Evolutionary conservation across 2,888 invertebrate genomes (phyloP).

Genomic region (Phragmatobia fuliginosa): DNA sequence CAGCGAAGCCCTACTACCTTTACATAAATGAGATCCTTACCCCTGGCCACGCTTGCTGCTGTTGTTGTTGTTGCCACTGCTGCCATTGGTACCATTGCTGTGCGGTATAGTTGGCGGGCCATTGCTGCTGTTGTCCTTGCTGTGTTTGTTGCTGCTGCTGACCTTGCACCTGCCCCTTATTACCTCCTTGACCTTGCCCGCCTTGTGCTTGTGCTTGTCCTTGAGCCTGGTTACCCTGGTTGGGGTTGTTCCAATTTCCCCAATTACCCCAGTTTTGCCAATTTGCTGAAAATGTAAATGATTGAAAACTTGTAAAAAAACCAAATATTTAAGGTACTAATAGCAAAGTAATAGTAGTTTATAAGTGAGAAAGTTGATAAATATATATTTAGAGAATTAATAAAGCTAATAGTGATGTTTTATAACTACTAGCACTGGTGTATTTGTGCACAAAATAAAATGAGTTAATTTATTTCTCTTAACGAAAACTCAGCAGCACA

Average conservation of each 20-base stretch:
- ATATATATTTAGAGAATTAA: no score
- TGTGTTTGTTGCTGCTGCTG: constrained; percentile 44
- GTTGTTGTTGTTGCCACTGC: constrained; percentile 82
- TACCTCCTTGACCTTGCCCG: constrained; percentile 34
- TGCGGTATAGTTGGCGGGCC: constrained; percentile 72
- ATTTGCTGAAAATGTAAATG: constrained; percentile 40
- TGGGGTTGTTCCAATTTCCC: constrained; percentile 71
- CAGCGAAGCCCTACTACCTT: no score
- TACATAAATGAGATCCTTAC: constrained; percentile 50
- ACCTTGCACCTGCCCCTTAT: no score
- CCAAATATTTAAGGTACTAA: no score
- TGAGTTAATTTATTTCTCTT: no score
- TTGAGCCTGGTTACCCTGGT: constrained; percentile 26
- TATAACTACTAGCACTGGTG: no score
- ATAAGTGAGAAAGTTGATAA: no score
- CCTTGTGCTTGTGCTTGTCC: not conserved
- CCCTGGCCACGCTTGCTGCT: constrained; percentile 76
- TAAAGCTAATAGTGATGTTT: no score
- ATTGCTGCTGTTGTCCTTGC: constrained; percentile 56
- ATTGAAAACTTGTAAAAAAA: not conserved
- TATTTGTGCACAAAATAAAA: no score
- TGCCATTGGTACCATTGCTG: constrained; percentile 85
- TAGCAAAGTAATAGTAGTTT: no score
- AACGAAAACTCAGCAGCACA: no score
- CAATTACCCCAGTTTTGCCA: constrained; percentile 77